Base-by-base conservation (phyloP, 1,140 invertebrate genomes). In the Apocrypta bakeri region DNA sequence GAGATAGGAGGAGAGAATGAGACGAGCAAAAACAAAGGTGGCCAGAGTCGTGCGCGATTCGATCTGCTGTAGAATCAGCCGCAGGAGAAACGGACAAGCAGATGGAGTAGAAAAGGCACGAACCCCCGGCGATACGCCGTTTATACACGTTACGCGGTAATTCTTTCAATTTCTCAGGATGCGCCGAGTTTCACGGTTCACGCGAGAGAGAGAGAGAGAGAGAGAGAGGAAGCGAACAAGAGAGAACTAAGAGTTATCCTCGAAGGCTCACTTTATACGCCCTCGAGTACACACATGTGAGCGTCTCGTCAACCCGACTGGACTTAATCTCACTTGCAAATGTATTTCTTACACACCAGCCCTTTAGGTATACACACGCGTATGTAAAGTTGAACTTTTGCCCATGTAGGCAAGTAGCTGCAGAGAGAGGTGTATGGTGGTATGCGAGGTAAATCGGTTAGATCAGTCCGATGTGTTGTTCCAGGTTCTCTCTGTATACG, bases 251-350 rank as follows among this genome's bases (percentile, higher is more conserved):
- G 37, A 72, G 27, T 56, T 73, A 72, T 73, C 2, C 79, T 72
- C 17, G 27, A 69, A 21, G 17, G 31, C 29, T 56, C 68, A 24
- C 61, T n/a, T n/a, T 61, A 40, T 48, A 48, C 29, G 24, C 40
- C 17, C 69, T 24, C 33, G 72, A 37, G 63, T 75, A 76, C 48
- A 71, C 37, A 87, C 80, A 83, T 87, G 86, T 82, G 85, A 87
- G 87, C 85, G 77, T 88, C 85, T 87, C 87, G 87, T 90, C 89
- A 88, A 88, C 85, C 85, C 66, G 68, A 68, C 79, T 48, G 82
- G 48, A 82, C 85, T 87, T 82, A 87, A 90, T 90, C 85, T 89
- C 87, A 87, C 88, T 90, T 90, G 89, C 88, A 90, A 90, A 90
- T 90, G 82, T 78, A 82, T 79, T 84, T 86, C 61, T 61, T 17